A percentile compares a stretch with the other conserved stretches of the same genome.
Conservation (phyloP, 2,888 invertebrate genomes). For the Nomada ferruginata region DNA sequence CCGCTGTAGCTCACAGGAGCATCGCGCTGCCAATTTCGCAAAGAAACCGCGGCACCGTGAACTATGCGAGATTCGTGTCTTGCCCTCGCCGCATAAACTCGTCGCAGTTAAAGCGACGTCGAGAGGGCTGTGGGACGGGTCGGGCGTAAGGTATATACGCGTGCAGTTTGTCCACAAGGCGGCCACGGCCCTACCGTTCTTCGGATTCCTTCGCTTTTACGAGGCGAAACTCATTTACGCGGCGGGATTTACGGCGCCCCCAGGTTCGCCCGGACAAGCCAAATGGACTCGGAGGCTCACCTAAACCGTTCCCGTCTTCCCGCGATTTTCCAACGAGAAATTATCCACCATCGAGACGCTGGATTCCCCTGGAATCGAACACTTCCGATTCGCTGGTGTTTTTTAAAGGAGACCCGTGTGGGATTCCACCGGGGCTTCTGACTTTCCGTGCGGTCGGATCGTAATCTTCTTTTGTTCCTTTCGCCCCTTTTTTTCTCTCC, state of each 20-base stretch:
- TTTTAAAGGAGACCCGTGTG: slow-evolving; percentile 12
- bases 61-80: slow-evolving; percentile 4
- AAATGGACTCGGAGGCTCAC: slow-evolving; percentile 44
- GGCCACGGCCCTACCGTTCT: slow-evolving; percentile 38
- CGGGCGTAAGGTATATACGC: neutral
- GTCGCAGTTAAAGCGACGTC: slow-evolving; percentile 2
- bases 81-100: slow-evolving; percentile 7
- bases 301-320: neutral
- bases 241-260: slow-evolving; percentile 67
- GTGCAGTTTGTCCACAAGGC: slow-evolving; percentile 23
- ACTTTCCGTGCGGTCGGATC: slow-evolving; percentile 17
- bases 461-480: slow-evolving; percentile 35
- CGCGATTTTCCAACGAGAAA: slow-evolving; percentile 35
- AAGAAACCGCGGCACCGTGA: neutral
- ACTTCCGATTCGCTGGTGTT: slow-evolving; percentile 35
- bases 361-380: slow-evolving; percentile 29
- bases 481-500: neutral
- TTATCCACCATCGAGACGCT: slow-evolving; percentile 40
- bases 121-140: neutral
- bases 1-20: neutral
- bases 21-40: neutral
- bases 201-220: slow-evolving; percentile 68
- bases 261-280: neutral
- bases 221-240: slow-evolving; percentile 74
- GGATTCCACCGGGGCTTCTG: slow-evolving; percentile 19